Evolutionary conservation across 2,113 vertebrate genomes (phyloP).

Genomic region (Symphodus melops): DNA sequence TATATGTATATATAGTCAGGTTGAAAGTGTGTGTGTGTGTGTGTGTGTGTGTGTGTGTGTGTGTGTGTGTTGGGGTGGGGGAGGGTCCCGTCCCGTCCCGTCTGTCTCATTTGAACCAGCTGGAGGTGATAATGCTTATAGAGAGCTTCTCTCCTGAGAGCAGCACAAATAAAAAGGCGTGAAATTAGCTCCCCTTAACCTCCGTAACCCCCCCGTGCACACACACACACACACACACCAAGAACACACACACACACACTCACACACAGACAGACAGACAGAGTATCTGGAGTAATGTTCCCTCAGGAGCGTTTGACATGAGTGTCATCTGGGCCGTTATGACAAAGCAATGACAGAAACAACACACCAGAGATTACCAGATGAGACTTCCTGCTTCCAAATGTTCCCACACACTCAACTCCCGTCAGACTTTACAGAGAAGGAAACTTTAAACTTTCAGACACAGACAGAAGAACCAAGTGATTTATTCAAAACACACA

Average conservation of each 20-base stretch:
- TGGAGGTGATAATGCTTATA: conserved; percentile 78
- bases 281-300: conserved; percentile 20
- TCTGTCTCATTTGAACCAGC: conserved; percentile 75
- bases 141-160: conserved; percentile 76
- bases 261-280: conserved; percentile 13
- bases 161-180: conserved; percentile 79
- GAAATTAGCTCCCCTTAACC: conserved; percentile 85
- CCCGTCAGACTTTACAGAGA: background rate
- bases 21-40: background rate
- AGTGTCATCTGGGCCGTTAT: conserved; percentile 71
- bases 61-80: conserved; percentile 15
- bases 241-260: conserved; percentile 15
- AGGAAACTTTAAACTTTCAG: too few relatives aligned
- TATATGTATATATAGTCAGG: too few relatives aligned
- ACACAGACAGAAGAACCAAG: background rate
- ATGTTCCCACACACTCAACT: background rate
- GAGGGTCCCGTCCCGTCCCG: conserved; percentile 10
- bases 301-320: conserved; percentile 66
- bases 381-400: conserved; percentile 61
- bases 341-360: conserved; percentile 68
- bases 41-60: conserved; percentile 21
- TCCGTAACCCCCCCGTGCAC: conserved; percentile 54
- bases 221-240: conserved; percentile 23
- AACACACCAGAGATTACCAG: conserved; percentile 68
- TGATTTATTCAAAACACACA: background rate